Percentiles rank a stretch among this genome's conserved stretches.
These are phyloP conservation scores for Pseudochromis fuscus DNA, from an alignment of 2,797 vertebrate species.

Conservation along the genomic window DNA sequence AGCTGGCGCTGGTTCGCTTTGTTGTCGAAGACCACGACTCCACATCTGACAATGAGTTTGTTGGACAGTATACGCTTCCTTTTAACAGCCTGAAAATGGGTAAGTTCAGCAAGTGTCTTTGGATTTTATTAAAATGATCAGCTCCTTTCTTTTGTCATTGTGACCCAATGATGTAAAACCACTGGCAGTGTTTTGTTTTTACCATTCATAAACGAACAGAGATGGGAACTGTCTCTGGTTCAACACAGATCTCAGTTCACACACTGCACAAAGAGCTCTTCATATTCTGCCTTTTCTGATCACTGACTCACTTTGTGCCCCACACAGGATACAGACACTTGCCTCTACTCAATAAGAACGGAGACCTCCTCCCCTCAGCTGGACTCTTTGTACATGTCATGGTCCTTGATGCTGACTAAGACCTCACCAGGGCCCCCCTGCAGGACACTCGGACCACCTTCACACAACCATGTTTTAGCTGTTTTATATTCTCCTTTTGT, in stretches of 20 bases:
- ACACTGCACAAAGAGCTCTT: slow-evolving; percentile 40
- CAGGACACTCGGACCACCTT: slow-evolving; percentile 10
- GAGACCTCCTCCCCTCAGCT: slow-evolving; percentile 89
- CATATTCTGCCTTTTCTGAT: slow-evolving; percentile 15
- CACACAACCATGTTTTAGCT: slow-evolving; percentile 27
- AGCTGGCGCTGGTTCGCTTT: slow-evolving; percentile 92
- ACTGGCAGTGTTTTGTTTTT: slow-evolving; percentile 7
- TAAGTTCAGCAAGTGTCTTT: slow-evolving; percentile 69
- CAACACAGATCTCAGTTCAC: slow-evolving; percentile 27
- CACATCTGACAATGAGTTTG: slow-evolving; percentile 90
- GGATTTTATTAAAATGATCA: neutral
- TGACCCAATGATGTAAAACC: neutral
- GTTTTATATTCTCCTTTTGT: slow-evolving; percentile 20
- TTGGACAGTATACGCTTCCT: slow-evolving; percentile 93
- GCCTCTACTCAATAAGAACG: slow-evolving; percentile 90
- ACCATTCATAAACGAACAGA: slow-evolving; percentile 40
- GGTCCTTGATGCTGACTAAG: slow-evolving; percentile 81
- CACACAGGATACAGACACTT: slow-evolving; percentile 94
- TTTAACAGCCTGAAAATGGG: slow-evolving; percentile 92
- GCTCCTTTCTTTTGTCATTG: neutral
- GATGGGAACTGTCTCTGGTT: slow-evolving; percentile 1
- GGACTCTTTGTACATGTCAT: slow-evolving; percentile 91
- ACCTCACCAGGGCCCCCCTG: neutral
- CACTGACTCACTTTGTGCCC: slow-evolving; percentile 50
- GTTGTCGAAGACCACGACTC: slow-evolving; percentile 91